Conservation (phyloP, 2,888 invertebrate genomes). For the Lasioglossum leucozonium region DNA sequence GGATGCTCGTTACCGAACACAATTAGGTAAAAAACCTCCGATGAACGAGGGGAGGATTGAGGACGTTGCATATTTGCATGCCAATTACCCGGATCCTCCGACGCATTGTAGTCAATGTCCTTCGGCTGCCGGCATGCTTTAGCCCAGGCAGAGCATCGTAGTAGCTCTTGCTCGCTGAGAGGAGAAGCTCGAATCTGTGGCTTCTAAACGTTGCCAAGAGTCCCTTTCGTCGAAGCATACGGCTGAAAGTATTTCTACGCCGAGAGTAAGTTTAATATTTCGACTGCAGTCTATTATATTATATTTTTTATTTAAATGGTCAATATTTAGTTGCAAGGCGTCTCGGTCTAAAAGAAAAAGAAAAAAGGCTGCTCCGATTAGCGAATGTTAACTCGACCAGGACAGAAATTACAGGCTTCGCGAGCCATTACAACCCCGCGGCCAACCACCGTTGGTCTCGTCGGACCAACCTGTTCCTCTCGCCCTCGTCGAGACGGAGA, state of each 20-base stretch:
- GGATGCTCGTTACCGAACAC: constrained; percentile 30
- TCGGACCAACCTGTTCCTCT: constrained; percentile 18
- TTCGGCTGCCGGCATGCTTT: not conserved
- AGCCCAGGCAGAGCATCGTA: too few species aligned
- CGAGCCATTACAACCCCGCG: constrained; percentile 64
- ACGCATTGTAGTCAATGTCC: constrained; percentile 5
- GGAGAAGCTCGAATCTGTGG: not conserved
- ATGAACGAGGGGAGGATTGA: not conserved
- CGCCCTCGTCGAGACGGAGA: not conserved
- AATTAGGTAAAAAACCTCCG: not conserved
- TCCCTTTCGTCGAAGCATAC: too few species aligned
- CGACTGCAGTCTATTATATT: too few species aligned
- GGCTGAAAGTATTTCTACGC: too few species aligned
- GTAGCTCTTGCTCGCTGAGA: not conserved
- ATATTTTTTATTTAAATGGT: too few species aligned
- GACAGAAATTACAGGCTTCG: constrained; percentile 67
- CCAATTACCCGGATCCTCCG: constrained; percentile 11
- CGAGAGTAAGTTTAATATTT: too few species aligned
- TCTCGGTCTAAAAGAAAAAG: too few species aligned
- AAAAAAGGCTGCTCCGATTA: too few species aligned
- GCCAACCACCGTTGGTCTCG: constrained; percentile 57
- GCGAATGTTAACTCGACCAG: constrained; percentile 66
- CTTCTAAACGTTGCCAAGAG: not conserved
- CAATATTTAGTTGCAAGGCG: too few species aligned
- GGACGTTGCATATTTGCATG: constrained; percentile 11